These are phyloP conservation scores for Nylanderia fulva DNA, from an alignment of 1,140 invertebrate genomes.

Conservation along the genomic window DNA sequence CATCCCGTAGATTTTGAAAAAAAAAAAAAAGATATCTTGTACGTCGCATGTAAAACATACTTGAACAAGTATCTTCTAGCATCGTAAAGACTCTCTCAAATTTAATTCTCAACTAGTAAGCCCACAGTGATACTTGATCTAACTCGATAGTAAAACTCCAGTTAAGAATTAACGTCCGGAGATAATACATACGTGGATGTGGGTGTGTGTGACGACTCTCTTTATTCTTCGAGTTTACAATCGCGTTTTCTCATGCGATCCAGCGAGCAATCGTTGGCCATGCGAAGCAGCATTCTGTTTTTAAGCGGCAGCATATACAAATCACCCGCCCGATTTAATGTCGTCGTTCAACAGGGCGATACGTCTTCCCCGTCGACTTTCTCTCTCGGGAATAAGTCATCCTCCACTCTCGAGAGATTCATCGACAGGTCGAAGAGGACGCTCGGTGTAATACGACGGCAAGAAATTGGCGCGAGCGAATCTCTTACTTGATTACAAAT, in stretches of 20 bases:
- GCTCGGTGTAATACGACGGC: neutral
- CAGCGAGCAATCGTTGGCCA: conserved; percentile 58
- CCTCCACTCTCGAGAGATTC: neutral
- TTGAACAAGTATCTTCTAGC: neutral
- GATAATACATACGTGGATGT: neutral
- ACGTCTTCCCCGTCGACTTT: neutral
- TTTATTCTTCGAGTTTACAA: neutral
- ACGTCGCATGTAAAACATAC: neutral
- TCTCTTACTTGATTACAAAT: conserved; percentile 66
- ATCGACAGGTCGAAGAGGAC: conserved; percentile 11
- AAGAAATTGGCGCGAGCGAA: conserved; percentile 36
- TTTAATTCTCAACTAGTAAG: conserved; percentile 19
- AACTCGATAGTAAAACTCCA: neutral
- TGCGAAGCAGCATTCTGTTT: conserved; percentile 78
- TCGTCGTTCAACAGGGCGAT: neutral
- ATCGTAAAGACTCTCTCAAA: neutral
- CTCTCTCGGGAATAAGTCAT: neutral
- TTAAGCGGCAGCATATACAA: conserved; percentile 74
- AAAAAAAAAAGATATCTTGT: neutral
- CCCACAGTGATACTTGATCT: neutral
- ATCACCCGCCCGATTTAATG: conserved; percentile 51
- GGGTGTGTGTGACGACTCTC: neutral
- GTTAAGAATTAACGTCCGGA: conserved; percentile 27
- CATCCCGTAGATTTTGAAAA: no score
- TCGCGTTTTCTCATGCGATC: conserved; percentile 56